These are phyloP conservation scores for Clitarchus hookeri DNA, from an alignment of 2,888 invertebrate species.

Conservation along the genomic window DNA sequence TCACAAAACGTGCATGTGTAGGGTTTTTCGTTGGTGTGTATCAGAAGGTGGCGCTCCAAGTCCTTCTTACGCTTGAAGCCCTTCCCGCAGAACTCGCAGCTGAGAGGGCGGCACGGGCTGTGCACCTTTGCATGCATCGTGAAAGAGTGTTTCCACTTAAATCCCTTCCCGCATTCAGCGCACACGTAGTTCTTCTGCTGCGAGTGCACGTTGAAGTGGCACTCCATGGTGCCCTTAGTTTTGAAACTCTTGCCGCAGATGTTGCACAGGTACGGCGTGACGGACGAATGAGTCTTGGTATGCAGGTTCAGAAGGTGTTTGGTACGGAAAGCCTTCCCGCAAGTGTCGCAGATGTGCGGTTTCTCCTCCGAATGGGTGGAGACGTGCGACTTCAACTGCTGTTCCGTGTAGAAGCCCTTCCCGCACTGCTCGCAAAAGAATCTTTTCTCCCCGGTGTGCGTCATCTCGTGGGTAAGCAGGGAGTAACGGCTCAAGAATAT, in stretches of 20 bases:
- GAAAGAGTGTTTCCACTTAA: background rate
- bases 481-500: slow-evolving; percentile 5
- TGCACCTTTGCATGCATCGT: slow-evolving; percentile 31
- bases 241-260: slow-evolving; percentile 20
- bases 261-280: slow-evolving; percentile 21
- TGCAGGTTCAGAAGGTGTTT: slow-evolving; percentile 3
- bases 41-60: slow-evolving; percentile 27
- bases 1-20: slow-evolving; percentile 27
- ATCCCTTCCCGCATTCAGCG: slow-evolving; percentile 28
- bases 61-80: slow-evolving; percentile 33
- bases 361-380: background rate
- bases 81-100: slow-evolving; percentile 29
- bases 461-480: background rate
- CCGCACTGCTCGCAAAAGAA: slow-evolving; percentile 19
- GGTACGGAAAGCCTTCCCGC: slow-evolving; percentile 19
- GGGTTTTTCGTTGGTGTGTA: slow-evolving; percentile 34
- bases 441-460: background rate
- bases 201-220: slow-evolving; percentile 31
- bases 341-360: slow-evolving; percentile 16
- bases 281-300: background rate
- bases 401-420: slow-evolving; percentile 15
- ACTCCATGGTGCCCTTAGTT: background rate
- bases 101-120: slow-evolving; percentile 23
- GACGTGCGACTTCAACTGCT: slow-evolving; percentile 11
- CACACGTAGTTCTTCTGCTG: slow-evolving; percentile 26